phyloP scores from a whole-genome alignment of 1,140 invertebrate species.

The Brachionus angularis region DNA sequence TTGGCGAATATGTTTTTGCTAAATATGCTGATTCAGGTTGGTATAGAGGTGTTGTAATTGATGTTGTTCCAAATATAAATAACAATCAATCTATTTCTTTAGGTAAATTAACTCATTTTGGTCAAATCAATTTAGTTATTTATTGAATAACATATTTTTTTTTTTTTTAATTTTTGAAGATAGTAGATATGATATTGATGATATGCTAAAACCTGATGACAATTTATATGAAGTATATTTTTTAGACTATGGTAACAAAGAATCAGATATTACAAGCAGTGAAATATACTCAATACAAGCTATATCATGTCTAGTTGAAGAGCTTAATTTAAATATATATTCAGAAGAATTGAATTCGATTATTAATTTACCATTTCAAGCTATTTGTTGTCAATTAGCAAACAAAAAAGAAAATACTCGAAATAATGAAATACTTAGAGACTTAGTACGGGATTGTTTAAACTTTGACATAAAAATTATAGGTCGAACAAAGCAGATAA shows the following conservation, averaged over 20 bases:
- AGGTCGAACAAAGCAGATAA: too few species aligned
- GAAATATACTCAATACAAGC: neutral
- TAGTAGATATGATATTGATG: too few species aligned
- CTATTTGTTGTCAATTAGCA: conserved; percentile 30
- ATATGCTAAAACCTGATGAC: neutral
- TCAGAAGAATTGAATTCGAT: neutral
- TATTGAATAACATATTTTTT: too few species aligned
- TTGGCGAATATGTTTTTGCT: conserved; percentile 5
- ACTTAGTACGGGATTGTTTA: neutral
- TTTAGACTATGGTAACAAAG: conserved; percentile 35
- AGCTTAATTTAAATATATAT: neutral
- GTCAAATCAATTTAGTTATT: too few species aligned
- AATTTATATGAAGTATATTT: conserved; percentile 18
- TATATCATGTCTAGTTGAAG: neutral
- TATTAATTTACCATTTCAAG: conserved; percentile 21
- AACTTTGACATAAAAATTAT: conserved; percentile 20
- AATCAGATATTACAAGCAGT: conserved; percentile 2
- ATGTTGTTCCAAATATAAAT: neutral
- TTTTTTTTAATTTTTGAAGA: too few species aligned
- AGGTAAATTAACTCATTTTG: too few species aligned
- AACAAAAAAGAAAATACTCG: conserved; percentile 21
- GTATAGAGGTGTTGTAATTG: conserved; percentile 12
- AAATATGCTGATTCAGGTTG: conserved; percentile 10
- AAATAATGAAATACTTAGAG: conserved; percentile 18
- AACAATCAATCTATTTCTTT: neutral